Conservation (phyloP, 2,888 invertebrate species). For the Cantharis lateralis region DNA sequence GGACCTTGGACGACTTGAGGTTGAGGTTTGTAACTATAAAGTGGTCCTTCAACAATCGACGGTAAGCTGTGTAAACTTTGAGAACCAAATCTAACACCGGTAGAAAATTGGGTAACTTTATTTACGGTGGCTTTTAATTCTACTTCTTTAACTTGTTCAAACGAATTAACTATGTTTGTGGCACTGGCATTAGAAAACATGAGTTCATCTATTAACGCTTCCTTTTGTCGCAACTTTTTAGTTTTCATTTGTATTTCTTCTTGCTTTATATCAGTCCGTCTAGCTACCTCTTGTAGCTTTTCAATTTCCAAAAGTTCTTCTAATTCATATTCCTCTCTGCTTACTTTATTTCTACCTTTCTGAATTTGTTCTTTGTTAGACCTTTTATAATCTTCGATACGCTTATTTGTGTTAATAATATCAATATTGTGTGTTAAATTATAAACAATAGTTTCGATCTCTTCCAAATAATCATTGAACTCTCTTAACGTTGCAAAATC, state of each 20-base stretch:
- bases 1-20: conserved; percentile 74
- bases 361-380: conserved; percentile 86
- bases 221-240: conserved; percentile 84
- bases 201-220: conserved; percentile 92
- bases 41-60: conserved; percentile 77
- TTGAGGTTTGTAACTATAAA: conserved; percentile 70
- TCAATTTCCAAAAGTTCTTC: conserved; percentile 85
- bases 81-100: conserved; percentile 81
- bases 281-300: conserved; percentile 74
- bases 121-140: conserved; percentile 55
- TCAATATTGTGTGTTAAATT: conserved; percentile 91
- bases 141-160: conserved; percentile 73
- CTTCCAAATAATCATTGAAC: conserved; percentile 96
- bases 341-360: conserved; percentile 77
- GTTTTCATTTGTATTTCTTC: conserved; percentile 73
- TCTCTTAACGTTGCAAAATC: conserved; percentile 84
- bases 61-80: conserved; percentile 67
- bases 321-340: conserved; percentile 82
- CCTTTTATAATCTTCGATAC: conserved; percentile 87
- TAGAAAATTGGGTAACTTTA: conserved; percentile 77
- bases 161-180: conserved; percentile 81
- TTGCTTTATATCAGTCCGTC: conserved; percentile 72
- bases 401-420: conserved; percentile 84
- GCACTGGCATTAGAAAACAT: conserved; percentile 93
- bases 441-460: conserved; percentile 88